Conservation (phyloP, 2,113 vertebrate genomes). For the Nothoprocta pentlandii region DNA sequence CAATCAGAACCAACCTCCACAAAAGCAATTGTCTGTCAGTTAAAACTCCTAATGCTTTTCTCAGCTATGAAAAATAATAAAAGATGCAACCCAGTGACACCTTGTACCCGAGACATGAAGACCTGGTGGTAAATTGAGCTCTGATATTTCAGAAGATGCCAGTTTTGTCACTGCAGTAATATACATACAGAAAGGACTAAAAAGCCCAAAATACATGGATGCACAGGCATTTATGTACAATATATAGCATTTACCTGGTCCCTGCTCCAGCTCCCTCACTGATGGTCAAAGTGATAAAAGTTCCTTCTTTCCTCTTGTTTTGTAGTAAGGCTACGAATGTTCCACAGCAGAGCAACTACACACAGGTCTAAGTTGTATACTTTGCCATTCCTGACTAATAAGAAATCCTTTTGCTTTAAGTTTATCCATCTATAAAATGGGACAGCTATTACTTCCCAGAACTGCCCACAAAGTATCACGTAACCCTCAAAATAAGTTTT, state of each 20-base stretch:
- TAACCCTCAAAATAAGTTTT: background rate
- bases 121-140: background rate
- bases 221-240: fast-evolving
- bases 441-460: background rate
- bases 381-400: background rate
- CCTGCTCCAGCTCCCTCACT: background rate
- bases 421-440: background rate
- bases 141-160: background rate
- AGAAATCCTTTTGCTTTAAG: background rate
- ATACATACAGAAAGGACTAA: fast-evolving
- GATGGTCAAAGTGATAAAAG: background rate
- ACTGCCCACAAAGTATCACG: background rate
- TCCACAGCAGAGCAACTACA: background rate
- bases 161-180: background rate
- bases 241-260: background rate
- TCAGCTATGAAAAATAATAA: background rate
- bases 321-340: background rate
- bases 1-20: background rate
- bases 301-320: background rate
- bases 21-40: background rate
- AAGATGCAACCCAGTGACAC: background rate
- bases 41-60: background rate
- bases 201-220: background rate
- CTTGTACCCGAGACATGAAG: fast-evolving
- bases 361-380: background rate